phyloP scores from a whole-genome alignment of 2,113 vertebrate species.

The Bufo bufo region DNA sequence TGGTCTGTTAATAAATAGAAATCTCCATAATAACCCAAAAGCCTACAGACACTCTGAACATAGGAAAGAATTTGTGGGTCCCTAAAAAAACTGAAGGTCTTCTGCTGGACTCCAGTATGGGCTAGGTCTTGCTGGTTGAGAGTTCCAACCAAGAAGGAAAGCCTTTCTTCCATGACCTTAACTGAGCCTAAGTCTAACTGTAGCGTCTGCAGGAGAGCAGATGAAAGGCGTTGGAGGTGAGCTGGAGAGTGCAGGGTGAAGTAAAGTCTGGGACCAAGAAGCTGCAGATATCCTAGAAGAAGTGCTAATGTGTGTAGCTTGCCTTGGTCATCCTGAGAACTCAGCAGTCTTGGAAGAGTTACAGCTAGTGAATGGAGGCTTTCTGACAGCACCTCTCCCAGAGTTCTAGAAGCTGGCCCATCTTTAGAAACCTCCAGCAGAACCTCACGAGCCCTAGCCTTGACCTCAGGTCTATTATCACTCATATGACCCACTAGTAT shows the following conservation, averaged over 20 bases:
- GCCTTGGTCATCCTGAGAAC: constrained; percentile 83
- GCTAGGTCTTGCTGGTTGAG: background rate
- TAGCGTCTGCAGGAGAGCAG: constrained; percentile 88
- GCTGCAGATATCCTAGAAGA: constrained; percentile 86
- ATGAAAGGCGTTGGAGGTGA: constrained; percentile 89
- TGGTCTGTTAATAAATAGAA: constrained; percentile 89
- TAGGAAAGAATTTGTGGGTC: constrained; percentile 80
- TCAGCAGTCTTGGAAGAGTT: constrained; percentile 89
- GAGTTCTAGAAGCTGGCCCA: constrained; percentile 64
- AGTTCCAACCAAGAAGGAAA: constrained; percentile 34
- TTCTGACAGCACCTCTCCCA: constrained; percentile 85
- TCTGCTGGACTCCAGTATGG: constrained; percentile 62
- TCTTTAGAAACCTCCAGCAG: constrained; percentile 73
- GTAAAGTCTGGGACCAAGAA: constrained; percentile 82
- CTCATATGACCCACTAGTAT: constrained; percentile 84
- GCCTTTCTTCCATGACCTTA: constrained; percentile 84
- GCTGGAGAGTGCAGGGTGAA: constrained; percentile 78
- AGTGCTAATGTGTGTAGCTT: constrained; percentile 84
- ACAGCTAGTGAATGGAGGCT: constrained; percentile 86
- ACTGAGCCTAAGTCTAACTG: constrained; percentile 86
- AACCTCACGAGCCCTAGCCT: constrained; percentile 68
- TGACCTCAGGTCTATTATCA: constrained; percentile 82
- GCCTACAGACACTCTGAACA: constrained; percentile 82
- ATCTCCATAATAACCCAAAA: constrained; percentile 88
- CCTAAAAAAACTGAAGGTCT: constrained; percentile 88